These are phyloP conservation scores for Myrmecophaga tridactyla DNA, from an alignment of 2,113 vertebrate species.

Conservation along the genomic window DNA sequence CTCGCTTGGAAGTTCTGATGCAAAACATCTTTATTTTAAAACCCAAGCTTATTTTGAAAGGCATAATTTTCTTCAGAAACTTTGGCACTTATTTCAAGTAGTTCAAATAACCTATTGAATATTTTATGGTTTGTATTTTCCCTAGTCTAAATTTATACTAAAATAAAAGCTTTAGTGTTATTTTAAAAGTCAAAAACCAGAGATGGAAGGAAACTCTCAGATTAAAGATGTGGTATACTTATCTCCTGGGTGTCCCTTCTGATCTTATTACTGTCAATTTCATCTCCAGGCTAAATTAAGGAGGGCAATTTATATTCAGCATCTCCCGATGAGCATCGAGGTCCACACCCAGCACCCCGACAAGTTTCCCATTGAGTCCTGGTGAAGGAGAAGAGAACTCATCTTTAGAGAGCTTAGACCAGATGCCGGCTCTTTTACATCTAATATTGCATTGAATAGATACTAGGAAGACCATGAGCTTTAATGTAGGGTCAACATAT, in stretches of 20 bases:
- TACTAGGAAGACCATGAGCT: background rate
- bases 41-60: constrained; percentile 49
- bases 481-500: background rate
- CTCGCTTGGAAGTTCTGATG: constrained; percentile 17
- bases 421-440: background rate
- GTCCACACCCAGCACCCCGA: background rate
- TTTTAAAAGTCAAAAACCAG: constrained; percentile 51
- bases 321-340: background rate
- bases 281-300: constrained; percentile 30
- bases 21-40: constrained; percentile 61
- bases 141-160: constrained; percentile 49
- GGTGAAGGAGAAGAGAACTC: background rate
- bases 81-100: constrained; percentile 47
- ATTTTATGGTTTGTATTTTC: constrained; percentile 60
- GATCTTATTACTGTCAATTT: constrained; percentile 17
- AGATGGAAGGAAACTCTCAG: background rate
- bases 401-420: background rate
- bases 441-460: background rate
- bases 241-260: background rate
- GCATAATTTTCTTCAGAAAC: constrained; percentile 54
- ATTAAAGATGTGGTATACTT: background rate
- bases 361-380: background rate
- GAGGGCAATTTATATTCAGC: background rate
- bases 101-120: constrained; percentile 64
- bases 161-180: constrained; percentile 59